Base-by-base conservation (phyloP, 53 echinoderm and acorn worm genomes). In the Paracentrotus lividus region DNA sequence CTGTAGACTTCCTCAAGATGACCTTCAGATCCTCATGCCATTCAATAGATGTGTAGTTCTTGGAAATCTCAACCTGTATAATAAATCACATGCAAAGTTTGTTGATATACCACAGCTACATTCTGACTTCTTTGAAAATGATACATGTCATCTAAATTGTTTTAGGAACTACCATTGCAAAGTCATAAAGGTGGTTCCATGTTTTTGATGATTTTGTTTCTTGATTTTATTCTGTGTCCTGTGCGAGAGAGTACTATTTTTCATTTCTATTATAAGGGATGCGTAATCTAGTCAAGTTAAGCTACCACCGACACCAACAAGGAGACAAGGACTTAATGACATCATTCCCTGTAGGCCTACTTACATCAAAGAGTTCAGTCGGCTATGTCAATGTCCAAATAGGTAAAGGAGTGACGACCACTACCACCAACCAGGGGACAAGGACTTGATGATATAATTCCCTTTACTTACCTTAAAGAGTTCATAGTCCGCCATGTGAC, bases 401-500 rank as follows among this genome's bases (percentile, higher is more conserved):
- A 94, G 5, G 98, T 97, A 93, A 98, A 93, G 10, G 98, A 98
- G 94, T 98, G 98, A 88, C 98, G 95, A 54, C 98, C 98, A 72
- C 98, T 98, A 59, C 98, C 98, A 16, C 98, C 98, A 21, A 98
- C 98, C 68, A 96, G 77, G 21, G 97, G 96, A 94, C 96, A 95
- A 90, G 97, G 98, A 52, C 98, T n/a, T n/a, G n/a, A 36, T 42
- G 23, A 45, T 53, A 90, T 4, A n/a, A 24, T 75, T 47, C 53
- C 6, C 7, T 51, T 6, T 21, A 93, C 93, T 59, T 8, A 84
- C 93, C 86, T 98, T 96, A 91, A 97, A 97, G 40, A 98, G 97
- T 66, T 98, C 98, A 66, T 97, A 98, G 85, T 98, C 98, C 18
- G 98, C 98, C 98, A 98, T 98, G 91, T 98, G 98, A 14, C 96